A percentile compares a stretch with the other conserved stretches of the same genome.
Conservation (phyloP, 2,888 invertebrate genomes). For the Leptopilina myrica region DNA sequence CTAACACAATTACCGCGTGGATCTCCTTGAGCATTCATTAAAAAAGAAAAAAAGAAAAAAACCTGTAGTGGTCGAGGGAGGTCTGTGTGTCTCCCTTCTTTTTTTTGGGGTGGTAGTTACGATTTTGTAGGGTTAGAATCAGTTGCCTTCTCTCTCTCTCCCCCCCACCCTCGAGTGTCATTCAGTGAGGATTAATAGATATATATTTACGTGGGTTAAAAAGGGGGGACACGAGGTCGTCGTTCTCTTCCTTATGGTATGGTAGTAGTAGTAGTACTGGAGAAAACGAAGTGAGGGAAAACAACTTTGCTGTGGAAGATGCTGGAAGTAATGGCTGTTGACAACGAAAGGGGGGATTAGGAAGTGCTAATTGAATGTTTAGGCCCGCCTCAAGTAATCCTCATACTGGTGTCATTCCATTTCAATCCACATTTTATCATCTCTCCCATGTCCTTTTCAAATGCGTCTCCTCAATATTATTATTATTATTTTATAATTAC, state of each 20-base stretch:
- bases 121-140: slow-evolving; percentile 70
- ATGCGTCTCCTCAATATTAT: background rate
- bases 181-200: slow-evolving; percentile 74
- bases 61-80: slow-evolving; percentile 62
- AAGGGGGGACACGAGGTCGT: slow-evolving; percentile 47
- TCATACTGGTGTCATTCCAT: slow-evolving; percentile 12
- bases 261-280: background rate
- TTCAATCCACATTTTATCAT: background rate
- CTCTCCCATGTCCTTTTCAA: background rate
- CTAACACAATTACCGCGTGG: slow-evolving; percentile 69
- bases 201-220: slow-evolving; percentile 63
- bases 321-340: slow-evolving; percentile 77
- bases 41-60: slow-evolving; percentile 51
- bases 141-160: slow-evolving; percentile 42
- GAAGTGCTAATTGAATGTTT: slow-evolving; percentile 77
- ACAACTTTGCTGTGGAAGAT: slow-evolving; percentile 68
- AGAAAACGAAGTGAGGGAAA: slow-evolving; percentile 45
- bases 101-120: slow-evolving; percentile 59
- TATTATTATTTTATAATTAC: background rate
- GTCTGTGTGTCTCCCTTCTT: slow-evolving; percentile 17
- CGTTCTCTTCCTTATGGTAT: slow-evolving; percentile 14
- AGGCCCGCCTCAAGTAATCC: slow-evolving; percentile 59
- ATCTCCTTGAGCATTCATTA: slow-evolving; percentile 72
- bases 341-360: slow-evolving; percentile 72
- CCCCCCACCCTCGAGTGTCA: slow-evolving; percentile 73